Evolutionary conservation across 2,797 vertebrate species (phyloP).

Genomic region (Lagothrix lagotricha): DNA sequence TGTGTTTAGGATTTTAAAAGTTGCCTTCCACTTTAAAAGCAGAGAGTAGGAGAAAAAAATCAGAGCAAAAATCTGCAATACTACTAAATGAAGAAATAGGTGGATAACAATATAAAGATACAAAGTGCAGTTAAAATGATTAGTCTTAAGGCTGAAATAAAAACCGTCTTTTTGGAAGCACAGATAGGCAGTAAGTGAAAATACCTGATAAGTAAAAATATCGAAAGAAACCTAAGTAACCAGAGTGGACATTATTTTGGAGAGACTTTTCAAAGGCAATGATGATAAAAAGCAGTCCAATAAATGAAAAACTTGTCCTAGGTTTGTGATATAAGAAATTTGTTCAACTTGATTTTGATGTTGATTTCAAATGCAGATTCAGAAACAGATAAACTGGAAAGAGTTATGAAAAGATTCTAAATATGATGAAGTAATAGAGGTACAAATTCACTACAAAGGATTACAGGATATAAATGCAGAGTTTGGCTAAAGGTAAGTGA

Average conservation of each 20-base stretch:
- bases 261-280: neutral
- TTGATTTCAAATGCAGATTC: slow-evolving; percentile 49
- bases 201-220: slow-evolving; percentile 56
- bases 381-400: slow-evolving; percentile 17
- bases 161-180: slow-evolving; percentile 2
- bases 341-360: slow-evolving; percentile 30
- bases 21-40: slow-evolving; percentile 23
- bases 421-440: neutral
- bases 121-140: slow-evolving; percentile 25
- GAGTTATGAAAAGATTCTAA: slow-evolving; percentile 56
- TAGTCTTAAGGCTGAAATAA: slow-evolving; percentile 28
- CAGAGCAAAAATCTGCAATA: slow-evolving; percentile 15
- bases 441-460: neutral
- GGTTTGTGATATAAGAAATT: neutral
- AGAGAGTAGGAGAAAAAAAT: slow-evolving; percentile 18
- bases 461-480: neutral
- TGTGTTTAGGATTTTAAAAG: neutral
- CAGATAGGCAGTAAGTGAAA: neutral
- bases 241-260: neutral
- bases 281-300: neutral
- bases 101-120: neutral
- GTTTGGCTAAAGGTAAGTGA: neutral
- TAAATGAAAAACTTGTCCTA: neutral
- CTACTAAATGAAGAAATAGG: slow-evolving; percentile 20
- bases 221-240: neutral